Base-by-base conservation (phyloP, 2,888 invertebrate genomes). In the Caenorhabditis japonica region DNA sequence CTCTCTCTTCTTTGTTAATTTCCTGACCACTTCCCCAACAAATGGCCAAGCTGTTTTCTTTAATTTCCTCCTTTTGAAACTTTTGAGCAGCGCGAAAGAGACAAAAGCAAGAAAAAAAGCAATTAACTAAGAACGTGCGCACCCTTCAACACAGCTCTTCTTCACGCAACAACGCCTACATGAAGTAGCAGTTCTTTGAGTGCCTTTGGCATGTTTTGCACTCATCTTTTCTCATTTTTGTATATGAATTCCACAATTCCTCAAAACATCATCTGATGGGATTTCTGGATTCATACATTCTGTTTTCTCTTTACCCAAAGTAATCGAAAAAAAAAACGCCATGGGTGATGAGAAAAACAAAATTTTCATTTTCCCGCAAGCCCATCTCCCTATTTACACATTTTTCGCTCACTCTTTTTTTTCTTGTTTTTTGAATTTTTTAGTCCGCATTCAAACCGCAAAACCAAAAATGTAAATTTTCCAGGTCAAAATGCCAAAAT, bases 401-500 rank as follows among this genome's bases (percentile, higher is more conserved):
- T 25, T n/a, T 15, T 25, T 36, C 34, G 15, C 15, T 10, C 23
- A 17, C 15, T 46, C 30, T 23, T 49, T 27, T 25, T 19, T 27
- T 39, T 43, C 33, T 27, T 44, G 19, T 41, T 19, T 8, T n/a
- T 46, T 34, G 8, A 4, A 38, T 41, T 27, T n/a, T 39, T 13
- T 15, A 10, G 7, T 46, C 15, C 27, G 25, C 25, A 23, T 15
- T 27, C 27, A 4, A 3, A 15, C 25, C 5, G 15, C 5, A 44
- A 13, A 7, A 33, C 7, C 33, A 19, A 23, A 19, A 5, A 15
- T 21, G 4, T 19, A 5, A 10, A 12, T 38, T 4, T 7, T n/a
- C n/a, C 21, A 12, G 2, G n/a, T 19, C 34, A 5, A n/a, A 44
- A 76, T 79, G 77, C 68, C 76, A 27, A 79, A 76, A 39, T 79